These are phyloP conservation scores for Oryzaephilus surinamensis DNA, from an alignment of 1,140 invertebrate species.

Conservation along the genomic window DNA sequence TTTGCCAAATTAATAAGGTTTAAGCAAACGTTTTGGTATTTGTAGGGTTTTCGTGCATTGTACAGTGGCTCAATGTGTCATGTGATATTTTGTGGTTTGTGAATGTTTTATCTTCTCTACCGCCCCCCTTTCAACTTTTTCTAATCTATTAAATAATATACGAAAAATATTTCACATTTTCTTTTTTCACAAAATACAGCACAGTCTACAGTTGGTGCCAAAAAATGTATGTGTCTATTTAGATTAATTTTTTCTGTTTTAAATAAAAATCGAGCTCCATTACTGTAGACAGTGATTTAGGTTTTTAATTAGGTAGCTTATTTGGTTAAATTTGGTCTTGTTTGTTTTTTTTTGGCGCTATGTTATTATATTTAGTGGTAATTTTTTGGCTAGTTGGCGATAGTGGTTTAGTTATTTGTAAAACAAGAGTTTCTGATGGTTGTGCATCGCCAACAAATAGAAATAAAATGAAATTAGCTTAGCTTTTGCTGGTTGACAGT, in stretches of 20 bases:
- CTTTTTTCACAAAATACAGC: too few species aligned
- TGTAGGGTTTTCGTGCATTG: conserved; percentile 11
- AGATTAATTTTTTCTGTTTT: conserved; percentile 1
- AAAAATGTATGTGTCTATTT: conserved; percentile 16
- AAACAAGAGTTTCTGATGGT: conserved; percentile 29
- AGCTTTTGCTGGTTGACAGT: conserved; percentile 13
- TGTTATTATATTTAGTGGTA: conserved; percentile 18
- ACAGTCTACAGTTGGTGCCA: conserved; percentile 29
- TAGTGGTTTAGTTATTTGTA: conserved; percentile 21
- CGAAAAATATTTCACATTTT: too few species aligned
- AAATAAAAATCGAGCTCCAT: background rate
- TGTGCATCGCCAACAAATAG: conserved; percentile 28
- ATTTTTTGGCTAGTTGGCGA: conserved; percentile 15
- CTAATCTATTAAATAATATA: conserved; percentile 4
- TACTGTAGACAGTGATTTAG: conserved; percentile 6
- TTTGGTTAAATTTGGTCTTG: conserved; percentile 23
- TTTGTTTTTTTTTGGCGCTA: conserved; percentile 23
- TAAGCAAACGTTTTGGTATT: too few species aligned
- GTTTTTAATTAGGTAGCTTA: conserved; percentile 19
- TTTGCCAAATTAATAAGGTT: conserved; percentile 25
- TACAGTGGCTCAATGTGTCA: conserved; percentile 36
- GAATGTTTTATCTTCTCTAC: conserved; percentile 23
- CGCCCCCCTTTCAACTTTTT: conserved; percentile 17
- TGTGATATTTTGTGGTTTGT: conserved; percentile 39
- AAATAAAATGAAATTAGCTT: conserved; percentile 19